Conservation (phyloP, 2,797 vertebrate genomes). For the Phoebastria nigripes region DNA sequence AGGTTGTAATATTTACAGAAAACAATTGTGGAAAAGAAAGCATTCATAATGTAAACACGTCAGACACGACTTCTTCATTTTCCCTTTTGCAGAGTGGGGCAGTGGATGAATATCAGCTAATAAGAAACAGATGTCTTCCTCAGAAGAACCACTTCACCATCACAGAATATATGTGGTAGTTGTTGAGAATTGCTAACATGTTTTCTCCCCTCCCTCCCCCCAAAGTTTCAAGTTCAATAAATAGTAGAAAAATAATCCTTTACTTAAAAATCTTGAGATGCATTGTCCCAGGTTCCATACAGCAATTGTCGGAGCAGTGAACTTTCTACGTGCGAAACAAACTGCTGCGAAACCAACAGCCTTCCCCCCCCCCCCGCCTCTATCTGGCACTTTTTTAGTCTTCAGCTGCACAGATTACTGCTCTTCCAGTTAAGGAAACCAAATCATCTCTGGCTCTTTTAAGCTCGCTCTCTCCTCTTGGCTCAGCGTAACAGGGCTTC, state of each 20-base stretch:
- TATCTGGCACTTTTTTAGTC: not conserved
- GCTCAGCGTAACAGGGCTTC: slow-evolving; percentile 55
- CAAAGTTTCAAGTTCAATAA: slow-evolving; percentile 88
- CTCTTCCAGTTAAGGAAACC: slow-evolving; percentile 71
- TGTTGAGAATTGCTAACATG: not conserved
- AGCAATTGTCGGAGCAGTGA: not conserved
- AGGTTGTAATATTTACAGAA: slow-evolving; percentile 25
- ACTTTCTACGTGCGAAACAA: not conserved
- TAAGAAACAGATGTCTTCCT: slow-evolving; percentile 36
- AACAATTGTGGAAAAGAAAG: slow-evolving; percentile 49
- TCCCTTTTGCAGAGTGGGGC: slow-evolving; percentile 56
- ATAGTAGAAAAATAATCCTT: slow-evolving; percentile 99
- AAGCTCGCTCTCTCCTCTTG: slow-evolving; percentile 28
- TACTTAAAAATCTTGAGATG: slow-evolving; percentile 83
- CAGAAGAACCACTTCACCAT: slow-evolving; percentile 53
- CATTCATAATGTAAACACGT: slow-evolving; percentile 57
- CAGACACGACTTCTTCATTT: slow-evolving; percentile 70
- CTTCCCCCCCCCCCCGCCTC: not conserved
- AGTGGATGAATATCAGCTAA: slow-evolving; percentile 33
- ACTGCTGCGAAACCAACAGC: not conserved
- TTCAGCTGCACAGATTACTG: slow-evolving; percentile 3
- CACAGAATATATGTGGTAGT: slow-evolving; percentile 15
- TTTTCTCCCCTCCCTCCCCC: slow-evolving; percentile 50
- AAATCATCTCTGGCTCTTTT: slow-evolving; percentile 16
- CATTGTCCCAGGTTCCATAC: slow-evolving; percentile 62